These are phyloP conservation scores for Dasyurus viverrinus DNA, from an alignment of 2,113 vertebrate genomes.

Conservation along the genomic window DNA sequence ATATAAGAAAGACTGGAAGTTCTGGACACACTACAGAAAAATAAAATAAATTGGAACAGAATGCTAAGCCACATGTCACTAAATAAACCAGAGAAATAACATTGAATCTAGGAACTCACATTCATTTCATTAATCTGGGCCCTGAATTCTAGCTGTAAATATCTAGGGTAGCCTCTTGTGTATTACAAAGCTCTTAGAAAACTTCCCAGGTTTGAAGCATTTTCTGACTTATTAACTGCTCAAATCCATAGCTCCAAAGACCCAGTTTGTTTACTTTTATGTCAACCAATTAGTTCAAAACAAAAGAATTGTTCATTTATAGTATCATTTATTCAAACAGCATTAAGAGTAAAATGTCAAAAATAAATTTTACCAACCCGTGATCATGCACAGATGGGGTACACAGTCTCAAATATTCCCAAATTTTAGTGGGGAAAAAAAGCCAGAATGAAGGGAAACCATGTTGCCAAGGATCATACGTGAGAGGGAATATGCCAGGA, in stretches of 20 bases:
- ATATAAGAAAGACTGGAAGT: background rate
- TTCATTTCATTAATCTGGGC: background rate
- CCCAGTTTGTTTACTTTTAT: background rate
- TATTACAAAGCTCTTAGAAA: background rate
- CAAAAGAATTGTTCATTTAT: background rate
- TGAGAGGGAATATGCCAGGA: background rate
- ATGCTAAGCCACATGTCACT: background rate
- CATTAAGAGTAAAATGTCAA: background rate
- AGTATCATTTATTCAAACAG: background rate
- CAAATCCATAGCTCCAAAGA: background rate
- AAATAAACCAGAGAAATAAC: background rate
- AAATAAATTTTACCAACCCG: background rate
- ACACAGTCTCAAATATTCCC: background rate
- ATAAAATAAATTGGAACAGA: background rate
- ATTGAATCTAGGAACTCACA: background rate
- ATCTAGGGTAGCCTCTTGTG: background rate
- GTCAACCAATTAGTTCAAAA: background rate
- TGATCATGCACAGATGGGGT: background rate
- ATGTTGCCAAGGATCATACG: background rate
- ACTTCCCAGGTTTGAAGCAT: background rate
- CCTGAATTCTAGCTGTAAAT: background rate
- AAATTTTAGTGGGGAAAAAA: background rate
- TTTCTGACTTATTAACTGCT: background rate
- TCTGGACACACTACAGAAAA: background rate
- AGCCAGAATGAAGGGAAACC: background rate